phyloP scores from a whole-genome alignment of 2,888 invertebrate genomes.

The Xestia sexstrigata region DNA sequence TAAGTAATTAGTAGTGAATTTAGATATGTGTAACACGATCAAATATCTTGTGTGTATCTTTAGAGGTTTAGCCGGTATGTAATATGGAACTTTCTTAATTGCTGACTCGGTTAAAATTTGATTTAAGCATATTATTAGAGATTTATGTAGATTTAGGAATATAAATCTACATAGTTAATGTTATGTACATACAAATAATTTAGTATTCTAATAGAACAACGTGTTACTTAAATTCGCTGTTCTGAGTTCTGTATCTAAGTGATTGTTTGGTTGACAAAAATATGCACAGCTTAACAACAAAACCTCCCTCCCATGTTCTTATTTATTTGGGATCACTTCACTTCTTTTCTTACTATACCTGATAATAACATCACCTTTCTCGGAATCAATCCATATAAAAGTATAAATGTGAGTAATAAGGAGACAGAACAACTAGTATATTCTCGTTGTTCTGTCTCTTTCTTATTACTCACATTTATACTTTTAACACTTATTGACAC shows the following conservation, averaged over 20 bases:
- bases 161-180: background rate
- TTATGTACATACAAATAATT: background rate
- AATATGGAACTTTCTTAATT: conserved; percentile 27
- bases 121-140: conserved; percentile 5
- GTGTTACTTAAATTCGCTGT: background rate
- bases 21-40: conserved; percentile 28
- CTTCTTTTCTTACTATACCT: background rate
- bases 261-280: background rate
- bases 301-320: background rate
- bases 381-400: background rate
- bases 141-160: conserved; percentile 1
- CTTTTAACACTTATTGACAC: background rate
- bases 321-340: background rate
- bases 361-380: background rate
- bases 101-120: conserved; percentile 35
- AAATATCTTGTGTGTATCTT: conserved; percentile 54
- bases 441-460: background rate
- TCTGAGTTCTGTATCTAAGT: background rate
- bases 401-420: no score
- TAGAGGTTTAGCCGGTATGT: conserved; percentile 31
- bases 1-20: conserved; percentile 56
- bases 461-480: background rate
- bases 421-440: no score
- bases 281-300: background rate
- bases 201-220: background rate